Evolutionary conservation across 2,797 vertebrate species (phyloP), one percentile per base, ranked within the genome.

Genomic region (Ciconia nigra): DNA sequence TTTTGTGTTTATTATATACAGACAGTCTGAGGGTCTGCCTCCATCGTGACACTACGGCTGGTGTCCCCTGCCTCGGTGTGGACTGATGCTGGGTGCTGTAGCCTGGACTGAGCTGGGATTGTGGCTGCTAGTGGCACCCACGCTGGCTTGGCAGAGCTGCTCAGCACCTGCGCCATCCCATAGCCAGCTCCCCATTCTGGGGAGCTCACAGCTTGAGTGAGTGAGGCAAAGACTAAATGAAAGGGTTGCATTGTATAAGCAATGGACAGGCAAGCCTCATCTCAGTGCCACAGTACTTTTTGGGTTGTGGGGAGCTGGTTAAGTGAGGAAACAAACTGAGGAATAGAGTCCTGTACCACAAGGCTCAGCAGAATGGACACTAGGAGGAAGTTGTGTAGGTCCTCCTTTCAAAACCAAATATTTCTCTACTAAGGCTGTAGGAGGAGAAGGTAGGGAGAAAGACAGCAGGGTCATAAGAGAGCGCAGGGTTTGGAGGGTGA

Each of bases 11-110:
- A 6, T 51, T 21, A 25, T 3, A 18, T 16, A 9, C 22, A 12
- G 19, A 35, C 2, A 5, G n/a, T 52, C 49, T 2, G 6, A 47
- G 37, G 20, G 46, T 10, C 49, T 58, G 70, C 35, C 42, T 44
- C 21, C 15, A 2, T 24, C 1, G 1, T 0, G 13, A 17, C 13
- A 1, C 35, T 26, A 2, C 1, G 2, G 33, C 37, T n/a, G 66
- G 52, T 31, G 41, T 65, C 37, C n/a, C 59, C 52, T 31, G 65
- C 37, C 55, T 52, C 1, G 3, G 31, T 4, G 12, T 21, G 66
- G 65, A 6, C 26, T 7, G 31, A 13, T 51, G 42, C 63, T 63
- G 83, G 51, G 63, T 58, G 49, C 49, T 55, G 76, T 29, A 22
- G 41, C 29, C 21, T 2, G 9, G 44, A 24, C 62, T 73, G 83